These are phyloP conservation scores for Silurus asotus DNA, from an alignment of 2,113 vertebrate species.

Conservation along the genomic window DNA sequence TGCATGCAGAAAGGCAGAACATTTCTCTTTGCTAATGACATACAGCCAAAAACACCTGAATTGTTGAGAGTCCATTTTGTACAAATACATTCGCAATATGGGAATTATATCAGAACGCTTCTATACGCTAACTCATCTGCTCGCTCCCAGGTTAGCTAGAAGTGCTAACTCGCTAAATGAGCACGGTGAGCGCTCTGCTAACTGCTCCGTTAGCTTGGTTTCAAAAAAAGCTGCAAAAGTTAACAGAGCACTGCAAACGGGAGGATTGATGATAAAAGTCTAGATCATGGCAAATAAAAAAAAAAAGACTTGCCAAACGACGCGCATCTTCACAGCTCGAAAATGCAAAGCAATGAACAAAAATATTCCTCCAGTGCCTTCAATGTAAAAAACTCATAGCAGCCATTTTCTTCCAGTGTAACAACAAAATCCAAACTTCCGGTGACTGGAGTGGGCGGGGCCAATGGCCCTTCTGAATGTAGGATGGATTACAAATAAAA, in stretches of 20 bases:
- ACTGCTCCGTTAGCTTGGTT: constrained; percentile 48
- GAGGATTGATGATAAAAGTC: constrained; percentile 30
- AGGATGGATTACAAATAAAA: neutral
- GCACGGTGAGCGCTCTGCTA: constrained; percentile 45
- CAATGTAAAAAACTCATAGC: constrained; percentile 78
- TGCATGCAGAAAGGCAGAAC: neutral
- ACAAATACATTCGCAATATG: neutral
- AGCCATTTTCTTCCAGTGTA: constrained; percentile 82
- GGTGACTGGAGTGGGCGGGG: constrained; percentile 66
- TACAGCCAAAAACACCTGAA: too few species aligned
- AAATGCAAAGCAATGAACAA: constrained; percentile 62
- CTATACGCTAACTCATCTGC: neutral
- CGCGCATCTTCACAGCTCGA: constrained; percentile 67
- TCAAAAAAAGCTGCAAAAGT: constrained; percentile 61
- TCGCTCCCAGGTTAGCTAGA: constrained; percentile 20
- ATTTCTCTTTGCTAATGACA: too few species aligned
- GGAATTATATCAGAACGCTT: neutral
- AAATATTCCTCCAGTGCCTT: constrained; percentile 71
- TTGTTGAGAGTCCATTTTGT: neutral
- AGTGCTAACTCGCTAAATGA: constrained; percentile 4
- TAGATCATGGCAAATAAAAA: constrained; percentile 24
- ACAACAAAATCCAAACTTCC: constrained; percentile 82
- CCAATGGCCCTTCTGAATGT: neutral
- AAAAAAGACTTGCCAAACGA: constrained; percentile 65
- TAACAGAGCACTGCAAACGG: constrained; percentile 48